Evolutionary conservation across 2,113 vertebrate genomes (phyloP).

Genomic region (Ceratotherium simum): DNA sequence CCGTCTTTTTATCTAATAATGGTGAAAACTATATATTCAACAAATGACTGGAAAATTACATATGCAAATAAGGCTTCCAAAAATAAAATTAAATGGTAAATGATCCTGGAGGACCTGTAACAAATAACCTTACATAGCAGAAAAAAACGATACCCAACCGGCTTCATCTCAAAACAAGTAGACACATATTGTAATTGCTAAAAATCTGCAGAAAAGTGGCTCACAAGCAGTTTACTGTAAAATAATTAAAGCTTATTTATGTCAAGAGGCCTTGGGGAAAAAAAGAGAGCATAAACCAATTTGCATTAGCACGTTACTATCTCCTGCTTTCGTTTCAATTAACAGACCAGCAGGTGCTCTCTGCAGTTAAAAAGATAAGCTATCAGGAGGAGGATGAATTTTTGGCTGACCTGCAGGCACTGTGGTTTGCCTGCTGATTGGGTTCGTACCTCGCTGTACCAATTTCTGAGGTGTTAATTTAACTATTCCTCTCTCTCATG

Average conservation of each 20-base stretch:
- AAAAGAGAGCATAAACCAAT: constrained; percentile 88
- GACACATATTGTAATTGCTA: constrained; percentile 82
- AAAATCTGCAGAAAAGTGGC: constrained; percentile 76
- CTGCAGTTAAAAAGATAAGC: constrained; percentile 91
- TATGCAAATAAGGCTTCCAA: constrained; percentile 53
- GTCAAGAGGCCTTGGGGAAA: constrained; percentile 90
- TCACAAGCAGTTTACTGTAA: constrained; percentile 85
- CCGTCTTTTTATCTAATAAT: constrained; percentile 31
- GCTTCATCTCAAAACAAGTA: constrained; percentile 84
- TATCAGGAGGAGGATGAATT: constrained; percentile 87
- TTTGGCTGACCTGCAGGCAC: constrained; percentile 94
- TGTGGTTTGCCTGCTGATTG: constrained; percentile 94
- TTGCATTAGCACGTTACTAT: constrained; percentile 88
- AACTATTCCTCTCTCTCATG: constrained; percentile 90
- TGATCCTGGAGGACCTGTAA: constrained; percentile 49
- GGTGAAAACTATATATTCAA: neutral
- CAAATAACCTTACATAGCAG: constrained; percentile 63
- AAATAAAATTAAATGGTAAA: constrained; percentile 57
- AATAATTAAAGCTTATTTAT: constrained; percentile 97
- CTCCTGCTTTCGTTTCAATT: constrained; percentile 94
- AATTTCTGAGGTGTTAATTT: constrained; percentile 98
- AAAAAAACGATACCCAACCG: constrained; percentile 45
- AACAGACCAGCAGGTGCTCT: constrained; percentile 97
- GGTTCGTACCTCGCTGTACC: constrained; percentile 91
- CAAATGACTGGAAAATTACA: constrained; percentile 58